Percentiles rank a stretch among this genome's conserved stretches.
Conservation (phyloP, 2,888 invertebrate genomes). For the Eristalis arbustorum region DNA sequence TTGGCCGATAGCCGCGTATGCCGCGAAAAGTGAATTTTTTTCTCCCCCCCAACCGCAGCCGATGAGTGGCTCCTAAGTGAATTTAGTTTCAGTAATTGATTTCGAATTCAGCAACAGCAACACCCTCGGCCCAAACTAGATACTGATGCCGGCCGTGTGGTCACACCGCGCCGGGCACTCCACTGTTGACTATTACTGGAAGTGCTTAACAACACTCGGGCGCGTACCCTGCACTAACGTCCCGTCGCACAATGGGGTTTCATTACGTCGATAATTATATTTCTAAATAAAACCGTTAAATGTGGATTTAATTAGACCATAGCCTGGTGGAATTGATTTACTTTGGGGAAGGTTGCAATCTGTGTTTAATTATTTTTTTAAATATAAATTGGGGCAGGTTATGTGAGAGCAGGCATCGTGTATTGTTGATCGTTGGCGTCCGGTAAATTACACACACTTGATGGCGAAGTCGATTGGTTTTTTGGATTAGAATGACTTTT, state of each 20-base stretch:
- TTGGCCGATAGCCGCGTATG: background rate
- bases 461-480: too few species aligned
- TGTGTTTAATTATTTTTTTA: conserved; percentile 61
- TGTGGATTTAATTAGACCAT: conserved; percentile 67
- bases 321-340: conserved; percentile 63
- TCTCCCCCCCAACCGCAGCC: background rate
- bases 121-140: background rate
- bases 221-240: conserved; percentile 27
- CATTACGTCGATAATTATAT: conserved; percentile 67
- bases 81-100: conserved; percentile 64
- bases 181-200: background rate
- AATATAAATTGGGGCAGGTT: background rate
- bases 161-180: background rate
- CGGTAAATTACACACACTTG: too few species aligned
- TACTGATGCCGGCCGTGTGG: background rate
- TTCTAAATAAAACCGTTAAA: conserved; percentile 68
- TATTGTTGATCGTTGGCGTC: background rate
- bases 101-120: conserved; percentile 22
- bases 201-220: conserved; percentile 23
- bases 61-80: conserved; percentile 42
- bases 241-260: conserved; percentile 48
- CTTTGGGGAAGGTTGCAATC: conserved; percentile 45
- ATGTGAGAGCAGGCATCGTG: background rate
- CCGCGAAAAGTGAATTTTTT: background rate
- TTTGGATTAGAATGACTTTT: too few species aligned